These are phyloP conservation scores for Ceratosolen fusciceps DNA, from an alignment of 1,140 invertebrate species.

Conservation along the genomic window DNA sequence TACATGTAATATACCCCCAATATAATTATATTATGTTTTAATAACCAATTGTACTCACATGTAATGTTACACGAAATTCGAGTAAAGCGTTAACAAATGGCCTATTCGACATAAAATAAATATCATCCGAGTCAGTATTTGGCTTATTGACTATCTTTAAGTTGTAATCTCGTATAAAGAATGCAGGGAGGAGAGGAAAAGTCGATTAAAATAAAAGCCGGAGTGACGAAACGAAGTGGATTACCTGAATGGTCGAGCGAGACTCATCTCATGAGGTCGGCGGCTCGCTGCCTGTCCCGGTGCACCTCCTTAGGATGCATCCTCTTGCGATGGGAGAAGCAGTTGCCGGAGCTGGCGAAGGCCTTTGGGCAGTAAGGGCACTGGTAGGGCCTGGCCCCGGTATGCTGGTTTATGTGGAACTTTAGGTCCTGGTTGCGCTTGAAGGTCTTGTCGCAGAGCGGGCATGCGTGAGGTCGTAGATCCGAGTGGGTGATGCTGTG, in stretches of 20 bases:
- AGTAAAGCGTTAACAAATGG: no score
- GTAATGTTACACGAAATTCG: no score
- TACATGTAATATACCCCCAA: no score
- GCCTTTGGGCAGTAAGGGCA: constrained; percentile 86
- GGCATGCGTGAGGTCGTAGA: constrained; percentile 79
- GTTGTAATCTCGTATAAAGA: no score
- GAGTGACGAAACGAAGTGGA: no score
- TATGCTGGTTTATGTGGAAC: constrained; percentile 86
- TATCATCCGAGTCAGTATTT: no score
- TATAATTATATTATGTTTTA: no score
- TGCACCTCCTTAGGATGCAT: constrained; percentile 78
- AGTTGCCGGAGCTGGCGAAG: constrained; percentile 85
- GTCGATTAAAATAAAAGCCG: no score
- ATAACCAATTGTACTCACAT: no score
- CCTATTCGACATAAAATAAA: no score
- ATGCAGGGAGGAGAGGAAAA: no score
- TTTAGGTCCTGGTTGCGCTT: constrained; percentile 84
- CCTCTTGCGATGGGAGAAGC: constrained; percentile 81
- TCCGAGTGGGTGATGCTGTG: constrained; percentile 82
- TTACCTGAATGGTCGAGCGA: constrained; percentile 45
- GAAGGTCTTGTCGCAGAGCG: constrained; percentile 81
- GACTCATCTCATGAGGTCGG: constrained; percentile 71
- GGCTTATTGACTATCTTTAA: no score
- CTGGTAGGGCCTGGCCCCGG: constrained; percentile 84
- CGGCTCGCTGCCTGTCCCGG: constrained; percentile 70